These are phyloP conservation scores for Linurgus olivaceus DNA, from an alignment of 2,797 vertebrate genomes.

Conservation along the genomic window DNA sequence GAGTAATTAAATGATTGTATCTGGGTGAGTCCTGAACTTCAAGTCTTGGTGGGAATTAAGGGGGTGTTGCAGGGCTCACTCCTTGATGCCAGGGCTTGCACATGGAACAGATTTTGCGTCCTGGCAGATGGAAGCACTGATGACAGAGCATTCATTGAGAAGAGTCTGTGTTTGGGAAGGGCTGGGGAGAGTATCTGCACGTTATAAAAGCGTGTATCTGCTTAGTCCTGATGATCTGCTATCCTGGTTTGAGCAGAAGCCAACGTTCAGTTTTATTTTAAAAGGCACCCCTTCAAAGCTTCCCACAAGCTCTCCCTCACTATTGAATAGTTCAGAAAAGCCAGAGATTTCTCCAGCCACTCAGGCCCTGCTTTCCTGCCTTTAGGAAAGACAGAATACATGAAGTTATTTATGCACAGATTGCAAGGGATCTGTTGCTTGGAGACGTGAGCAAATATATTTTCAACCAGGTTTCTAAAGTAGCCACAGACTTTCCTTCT, in stretches of 20 bases:
- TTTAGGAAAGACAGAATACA: background rate
- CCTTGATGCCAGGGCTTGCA: background rate
- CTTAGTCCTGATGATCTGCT: constrained; percentile 47
- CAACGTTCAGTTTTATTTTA: background rate
- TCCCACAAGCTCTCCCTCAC: background rate
- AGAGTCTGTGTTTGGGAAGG: background rate
- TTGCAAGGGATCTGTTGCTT: constrained; percentile 34
- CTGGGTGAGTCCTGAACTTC: background rate
- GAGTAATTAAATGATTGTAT: constrained; percentile 1
- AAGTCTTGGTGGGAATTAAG: background rate
- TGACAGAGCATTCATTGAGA: background rate
- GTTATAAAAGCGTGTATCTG: background rate
- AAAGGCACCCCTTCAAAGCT: constrained; percentile 19
- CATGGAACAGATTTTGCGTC: background rate
- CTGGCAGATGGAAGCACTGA: background rate
- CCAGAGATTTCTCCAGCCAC: background rate
- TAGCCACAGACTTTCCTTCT: background rate
- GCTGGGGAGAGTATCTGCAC: background rate
- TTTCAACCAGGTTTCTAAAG: background rate
- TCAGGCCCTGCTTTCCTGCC: background rate
- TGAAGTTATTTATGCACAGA: background rate
- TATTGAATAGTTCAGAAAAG: background rate
- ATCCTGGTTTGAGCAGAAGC: background rate
- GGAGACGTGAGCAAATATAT: background rate
- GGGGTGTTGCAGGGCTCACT: background rate